Evolutionary conservation across 35 echinoderm and acorn worm genomes (phyloP).

Genomic region (Chiridota heheva): DNA sequence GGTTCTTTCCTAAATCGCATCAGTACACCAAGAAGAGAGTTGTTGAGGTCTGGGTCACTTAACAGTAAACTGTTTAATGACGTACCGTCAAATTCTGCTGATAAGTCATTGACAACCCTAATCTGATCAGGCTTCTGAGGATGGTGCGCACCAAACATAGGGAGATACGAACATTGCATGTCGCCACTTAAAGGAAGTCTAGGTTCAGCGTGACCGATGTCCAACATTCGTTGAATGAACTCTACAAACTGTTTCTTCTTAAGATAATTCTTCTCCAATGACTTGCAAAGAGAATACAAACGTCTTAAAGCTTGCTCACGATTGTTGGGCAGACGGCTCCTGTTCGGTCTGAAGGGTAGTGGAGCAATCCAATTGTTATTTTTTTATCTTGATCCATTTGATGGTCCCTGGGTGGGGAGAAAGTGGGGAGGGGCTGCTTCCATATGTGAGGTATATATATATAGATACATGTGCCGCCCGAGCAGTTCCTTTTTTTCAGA

Average conservation of each 20-base stretch:
- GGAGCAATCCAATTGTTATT: slow-evolving; percentile 28
- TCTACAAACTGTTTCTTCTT: slow-evolving; percentile 15
- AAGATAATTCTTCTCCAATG: neutral
- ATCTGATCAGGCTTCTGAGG: slow-evolving; percentile 19
- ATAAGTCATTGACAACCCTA: slow-evolving; percentile 37
- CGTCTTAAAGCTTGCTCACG: slow-evolving; percentile 16
- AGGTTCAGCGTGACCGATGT: slow-evolving; percentile 18
- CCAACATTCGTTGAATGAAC: slow-evolving; percentile 27
- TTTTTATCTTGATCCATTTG: too few species aligned
- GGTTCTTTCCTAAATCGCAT: slow-evolving; percentile 40
- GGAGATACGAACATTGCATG: slow-evolving; percentile 38
- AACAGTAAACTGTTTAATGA: slow-evolving; percentile 23
- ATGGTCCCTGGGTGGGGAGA: too few species aligned
- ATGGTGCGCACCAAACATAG: slow-evolving; percentile 45
- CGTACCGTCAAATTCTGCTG: slow-evolving; percentile 12
- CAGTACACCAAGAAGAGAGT: slow-evolving; percentile 49
- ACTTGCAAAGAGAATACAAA: slow-evolving; percentile 1
- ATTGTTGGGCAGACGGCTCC: slow-evolving; percentile 52
- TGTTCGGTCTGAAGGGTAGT: slow-evolving; percentile 12
- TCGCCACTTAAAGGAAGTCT: neutral
- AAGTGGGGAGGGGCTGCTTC: too few species aligned
- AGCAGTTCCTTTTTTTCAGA: too few species aligned
- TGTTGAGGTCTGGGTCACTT: slow-evolving; percentile 17
- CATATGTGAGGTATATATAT: too few species aligned
- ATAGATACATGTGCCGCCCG: too few species aligned